Evolutionary conservation across 2,113 vertebrate genomes (phyloP).

Genomic region (Corynorhinus townsendii): DNA sequence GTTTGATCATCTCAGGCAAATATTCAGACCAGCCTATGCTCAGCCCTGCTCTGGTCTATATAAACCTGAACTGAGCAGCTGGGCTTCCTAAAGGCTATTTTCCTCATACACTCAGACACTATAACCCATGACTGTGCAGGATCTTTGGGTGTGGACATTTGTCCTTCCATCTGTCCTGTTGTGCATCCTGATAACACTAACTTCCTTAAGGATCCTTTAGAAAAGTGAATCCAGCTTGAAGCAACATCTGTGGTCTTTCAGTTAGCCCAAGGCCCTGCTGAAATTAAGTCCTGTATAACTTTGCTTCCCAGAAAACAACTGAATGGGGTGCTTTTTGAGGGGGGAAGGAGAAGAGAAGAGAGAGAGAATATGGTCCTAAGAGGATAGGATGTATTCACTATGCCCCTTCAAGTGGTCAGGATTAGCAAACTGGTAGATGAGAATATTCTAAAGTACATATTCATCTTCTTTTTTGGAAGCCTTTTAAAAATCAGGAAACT

Average conservation of each 20-base stretch:
- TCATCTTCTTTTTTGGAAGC: background rate
- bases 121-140: background rate
- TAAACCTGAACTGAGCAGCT: background rate
- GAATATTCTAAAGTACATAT: background rate
- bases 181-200: background rate
- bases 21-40: background rate
- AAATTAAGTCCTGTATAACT: background rate
- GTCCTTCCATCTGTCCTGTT: background rate
- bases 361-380: background rate
- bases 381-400: background rate
- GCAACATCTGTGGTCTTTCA: background rate
- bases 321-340: background rate
- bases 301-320: background rate
- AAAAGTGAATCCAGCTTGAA: background rate
- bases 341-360: accelerated
- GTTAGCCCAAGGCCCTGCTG: background rate
- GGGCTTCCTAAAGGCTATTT: background rate
- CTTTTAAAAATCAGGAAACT: background rate
- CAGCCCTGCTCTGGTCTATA: background rate
- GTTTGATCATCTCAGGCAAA: background rate
- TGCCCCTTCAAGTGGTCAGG: background rate
- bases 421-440: background rate
- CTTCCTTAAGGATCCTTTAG: background rate
- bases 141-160: background rate
- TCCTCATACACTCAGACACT: background rate